phyloP scores from a whole-genome alignment of 2,888 invertebrate species.

The Microchrysa polita region DNA sequence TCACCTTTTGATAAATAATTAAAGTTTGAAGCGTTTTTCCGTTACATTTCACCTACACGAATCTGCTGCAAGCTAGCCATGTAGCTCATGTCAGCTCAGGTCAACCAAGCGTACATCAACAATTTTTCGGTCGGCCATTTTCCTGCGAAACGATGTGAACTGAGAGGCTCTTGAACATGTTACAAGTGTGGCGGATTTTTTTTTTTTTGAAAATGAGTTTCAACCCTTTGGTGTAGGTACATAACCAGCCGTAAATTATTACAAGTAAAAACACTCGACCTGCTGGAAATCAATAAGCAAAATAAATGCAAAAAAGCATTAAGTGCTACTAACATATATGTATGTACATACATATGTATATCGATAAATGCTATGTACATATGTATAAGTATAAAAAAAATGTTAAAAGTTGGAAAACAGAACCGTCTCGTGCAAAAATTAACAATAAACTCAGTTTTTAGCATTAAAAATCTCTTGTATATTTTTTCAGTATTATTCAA shows the following conservation, averaged over 20 bases:
- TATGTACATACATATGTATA: too few relatives aligned
- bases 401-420: background rate
- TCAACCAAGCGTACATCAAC: background rate
- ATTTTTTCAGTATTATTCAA: background rate
- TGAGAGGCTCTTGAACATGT: constrained; percentile 30
- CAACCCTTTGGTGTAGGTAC: background rate
- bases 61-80: background rate
- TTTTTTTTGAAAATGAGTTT: background rate
- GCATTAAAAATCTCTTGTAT: constrained; percentile 9
- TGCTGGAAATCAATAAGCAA: background rate
- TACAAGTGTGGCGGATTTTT: background rate
- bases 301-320: background rate
- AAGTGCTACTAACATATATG: too few relatives aligned
- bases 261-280: background rate
- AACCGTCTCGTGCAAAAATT: constrained; percentile 10
- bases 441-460: constrained; percentile 16
- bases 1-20: constrained; percentile 40
- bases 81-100: background rate
- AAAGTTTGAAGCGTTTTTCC: constrained; percentile 36
- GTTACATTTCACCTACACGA: constrained; percentile 30
- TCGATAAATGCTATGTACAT: background rate
- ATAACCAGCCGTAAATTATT: background rate
- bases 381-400: background rate
- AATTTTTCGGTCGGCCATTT: background rate
- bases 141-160: background rate